These are phyloP conservation scores for Bombus ignitus DNA, from an alignment of 1,140 invertebrate genomes.

Conservation along the genomic window DNA sequence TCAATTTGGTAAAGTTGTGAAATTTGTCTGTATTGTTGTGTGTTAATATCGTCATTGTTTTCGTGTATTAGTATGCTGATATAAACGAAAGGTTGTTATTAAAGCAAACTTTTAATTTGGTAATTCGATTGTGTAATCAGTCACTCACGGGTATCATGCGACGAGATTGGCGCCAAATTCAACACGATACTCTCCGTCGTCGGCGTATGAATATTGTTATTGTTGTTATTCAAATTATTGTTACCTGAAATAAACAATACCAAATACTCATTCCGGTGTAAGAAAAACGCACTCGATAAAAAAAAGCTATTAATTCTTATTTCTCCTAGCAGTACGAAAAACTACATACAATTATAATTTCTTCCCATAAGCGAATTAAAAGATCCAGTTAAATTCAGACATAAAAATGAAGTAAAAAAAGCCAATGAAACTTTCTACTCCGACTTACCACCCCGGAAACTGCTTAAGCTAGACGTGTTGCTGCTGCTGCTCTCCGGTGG, in stretches of 20 bases:
- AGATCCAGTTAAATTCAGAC: background rate
- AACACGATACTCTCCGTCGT: constrained; percentile 87
- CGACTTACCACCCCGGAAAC: constrained; percentile 78
- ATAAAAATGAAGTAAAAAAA: background rate
- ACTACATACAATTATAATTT: background rate
- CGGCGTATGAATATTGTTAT: constrained; percentile 76
- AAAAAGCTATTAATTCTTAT: too few relatives aligned
- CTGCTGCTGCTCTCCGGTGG: constrained; percentile 79
- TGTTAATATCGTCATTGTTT: background rate
- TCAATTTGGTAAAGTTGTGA: background rate
- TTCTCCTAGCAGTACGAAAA: background rate
- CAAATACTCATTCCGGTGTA: too few relatives aligned
- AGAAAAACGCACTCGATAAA: too few relatives aligned
- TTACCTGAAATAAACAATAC: constrained; percentile 70
- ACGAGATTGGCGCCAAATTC: constrained; percentile 88
- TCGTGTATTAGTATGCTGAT: background rate
- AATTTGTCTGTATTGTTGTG: background rate
- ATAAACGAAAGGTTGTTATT: background rate
- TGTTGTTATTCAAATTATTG: constrained; percentile 73
- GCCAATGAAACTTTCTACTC: background rate
- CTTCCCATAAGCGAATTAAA: too few relatives aligned
- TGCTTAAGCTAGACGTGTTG: constrained; percentile 80
- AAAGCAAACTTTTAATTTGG: background rate
- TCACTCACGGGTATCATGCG: constrained; percentile 74
- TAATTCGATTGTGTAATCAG: background rate